A percentile compares a stretch with the other conserved stretches of the same genome.
These are phyloP conservation scores for Gymnosoma rotundatum DNA, from an alignment of 2,888 invertebrate genomes.

Conservation along the genomic window DNA sequence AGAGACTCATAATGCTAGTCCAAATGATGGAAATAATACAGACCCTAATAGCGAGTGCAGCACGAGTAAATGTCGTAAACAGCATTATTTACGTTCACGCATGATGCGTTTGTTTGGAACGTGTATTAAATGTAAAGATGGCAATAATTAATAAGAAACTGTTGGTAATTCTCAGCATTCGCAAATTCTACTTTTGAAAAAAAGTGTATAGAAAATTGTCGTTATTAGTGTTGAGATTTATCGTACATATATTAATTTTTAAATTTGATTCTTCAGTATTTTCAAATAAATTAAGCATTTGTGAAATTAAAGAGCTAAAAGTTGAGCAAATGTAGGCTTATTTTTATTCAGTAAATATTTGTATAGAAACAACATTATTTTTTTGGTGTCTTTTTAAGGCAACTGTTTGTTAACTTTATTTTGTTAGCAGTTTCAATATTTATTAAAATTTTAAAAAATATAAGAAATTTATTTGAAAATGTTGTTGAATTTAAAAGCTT, in stretches of 20 bases:
- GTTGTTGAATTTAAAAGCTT: constrained; percentile 10
- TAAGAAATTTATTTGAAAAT: constrained; percentile 26
- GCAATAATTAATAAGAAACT: constrained; percentile 69
- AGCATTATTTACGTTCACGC: constrained; percentile 72
- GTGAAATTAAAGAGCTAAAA: too few species aligned
- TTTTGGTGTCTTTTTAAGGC: too few species aligned
- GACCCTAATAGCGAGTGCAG: constrained; percentile 4
- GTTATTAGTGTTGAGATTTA: constrained; percentile 66
- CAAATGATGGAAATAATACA: constrained; percentile 9
- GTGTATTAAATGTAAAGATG: constrained; percentile 77
- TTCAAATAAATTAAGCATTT: constrained; percentile 27
- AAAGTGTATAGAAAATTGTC: constrained; percentile 65
- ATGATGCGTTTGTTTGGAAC: constrained; percentile 77
- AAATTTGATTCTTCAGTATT: not conserved
- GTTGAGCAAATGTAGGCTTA: not conserved
- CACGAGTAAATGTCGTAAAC: constrained; percentile 20
- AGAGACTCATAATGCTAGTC: constrained; percentile 27
- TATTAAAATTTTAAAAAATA: too few species aligned
- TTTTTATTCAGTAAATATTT: not conserved
- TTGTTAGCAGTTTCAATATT: not conserved
- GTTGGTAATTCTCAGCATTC: constrained; percentile 70
- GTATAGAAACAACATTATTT: too few species aligned
- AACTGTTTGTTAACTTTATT: too few species aligned
- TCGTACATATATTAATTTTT: not conserved
- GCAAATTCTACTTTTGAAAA: constrained; percentile 75